A percentile compares a stretch with the other conserved stretches of the same genome.
Evolutionary conservation across 2,888 invertebrate genomes (phyloP).

Genomic region (Eupithecia subumbrata): DNA sequence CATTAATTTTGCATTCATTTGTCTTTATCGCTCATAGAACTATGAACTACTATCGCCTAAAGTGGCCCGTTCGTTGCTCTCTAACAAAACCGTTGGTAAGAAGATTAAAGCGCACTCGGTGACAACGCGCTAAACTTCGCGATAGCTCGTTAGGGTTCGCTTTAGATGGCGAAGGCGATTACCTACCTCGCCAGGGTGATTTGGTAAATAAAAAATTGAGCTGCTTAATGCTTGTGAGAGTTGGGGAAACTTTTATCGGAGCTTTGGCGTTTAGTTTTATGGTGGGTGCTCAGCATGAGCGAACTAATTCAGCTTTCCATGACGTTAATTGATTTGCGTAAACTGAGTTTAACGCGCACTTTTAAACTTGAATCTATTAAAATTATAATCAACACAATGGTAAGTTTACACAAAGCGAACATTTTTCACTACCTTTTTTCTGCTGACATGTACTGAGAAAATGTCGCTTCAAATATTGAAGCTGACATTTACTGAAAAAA

Average conservation of each 20-base stretch:
- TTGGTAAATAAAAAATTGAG: conserved; percentile 20
- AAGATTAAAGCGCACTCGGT: conserved; percentile 19
- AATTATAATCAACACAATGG: too few species aligned
- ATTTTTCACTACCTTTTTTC: too few species aligned
- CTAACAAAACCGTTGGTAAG: neutral
- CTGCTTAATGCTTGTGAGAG: conserved; percentile 2
- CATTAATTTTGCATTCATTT: too few species aligned
- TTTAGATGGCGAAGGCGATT: conserved; percentile 37
- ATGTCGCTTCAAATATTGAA: too few species aligned
- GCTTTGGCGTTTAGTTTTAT: neutral
- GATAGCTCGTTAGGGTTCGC: conserved; percentile 37
- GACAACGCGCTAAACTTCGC: conserved; percentile 21
- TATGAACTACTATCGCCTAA: neutral
- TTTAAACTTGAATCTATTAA: too few species aligned
- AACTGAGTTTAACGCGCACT: too few species aligned
- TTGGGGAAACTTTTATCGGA: neutral
- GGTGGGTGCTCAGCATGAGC: neutral
- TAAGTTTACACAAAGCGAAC: too few species aligned
- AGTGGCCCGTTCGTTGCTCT: neutral
- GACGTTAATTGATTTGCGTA: neutral
- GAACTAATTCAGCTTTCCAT: neutral
- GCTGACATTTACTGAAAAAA: too few species aligned
- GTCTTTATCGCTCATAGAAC: too few species aligned
- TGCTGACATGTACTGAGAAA: too few species aligned
- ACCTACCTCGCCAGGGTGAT: conserved; percentile 21